Percentiles rank a stretch among this genome's conserved stretches.
These are phyloP conservation scores for Marronus borbonicus DNA, from an alignment of 2,888 invertebrate genomes.

Conservation along the genomic window DNA sequence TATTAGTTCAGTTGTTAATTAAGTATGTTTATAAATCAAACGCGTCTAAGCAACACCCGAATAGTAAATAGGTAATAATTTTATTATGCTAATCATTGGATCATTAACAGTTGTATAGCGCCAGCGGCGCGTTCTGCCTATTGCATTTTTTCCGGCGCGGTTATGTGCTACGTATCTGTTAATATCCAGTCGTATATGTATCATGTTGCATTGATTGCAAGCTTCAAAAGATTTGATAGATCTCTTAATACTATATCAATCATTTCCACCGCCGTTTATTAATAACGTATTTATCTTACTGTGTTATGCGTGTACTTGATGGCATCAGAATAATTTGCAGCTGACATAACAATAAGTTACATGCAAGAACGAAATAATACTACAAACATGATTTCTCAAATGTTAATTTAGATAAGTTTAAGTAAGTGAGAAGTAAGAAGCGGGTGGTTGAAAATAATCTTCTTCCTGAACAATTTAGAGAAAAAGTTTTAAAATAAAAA, in stretches of 20 bases:
- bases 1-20: conserved; percentile 37
- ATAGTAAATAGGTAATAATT: conserved; percentile 44
- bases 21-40: conserved; percentile 35
- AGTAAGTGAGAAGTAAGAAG: no score
- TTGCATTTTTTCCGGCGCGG: conserved; percentile 25
- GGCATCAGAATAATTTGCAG: no score
- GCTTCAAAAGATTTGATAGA: conserved; percentile 11
- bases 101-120: conserved; percentile 35
- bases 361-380: no score
- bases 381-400: no score
- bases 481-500: no score
- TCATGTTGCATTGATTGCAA: conserved; percentile 21
- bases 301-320: no score
- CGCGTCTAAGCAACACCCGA: conserved; percentile 41
- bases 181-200: background rate
- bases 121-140: conserved; percentile 33
- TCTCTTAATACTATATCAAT: conserved; percentile 10
- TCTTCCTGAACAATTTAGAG: no score
- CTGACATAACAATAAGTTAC: no score
- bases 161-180: background rate
- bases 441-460: no score
- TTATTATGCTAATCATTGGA: conserved; percentile 42
- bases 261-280: conserved; percentile 6
- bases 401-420: no score
- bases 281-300: background rate